Evolutionary conservation across 2,113 vertebrate species (phyloP).

Genomic region (Pogonocichla stellata): DNA sequence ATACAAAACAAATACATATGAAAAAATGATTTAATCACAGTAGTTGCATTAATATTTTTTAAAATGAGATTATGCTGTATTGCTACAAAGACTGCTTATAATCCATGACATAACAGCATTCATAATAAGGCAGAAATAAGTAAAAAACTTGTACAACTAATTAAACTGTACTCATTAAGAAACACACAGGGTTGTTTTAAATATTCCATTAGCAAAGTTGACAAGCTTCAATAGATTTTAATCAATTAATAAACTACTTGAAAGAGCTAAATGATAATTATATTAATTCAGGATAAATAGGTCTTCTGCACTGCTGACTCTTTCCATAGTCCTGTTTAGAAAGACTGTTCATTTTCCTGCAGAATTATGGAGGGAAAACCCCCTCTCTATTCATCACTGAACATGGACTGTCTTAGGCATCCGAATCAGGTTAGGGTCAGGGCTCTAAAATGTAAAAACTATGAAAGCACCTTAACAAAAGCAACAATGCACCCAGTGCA

Average conservation of each 20-base stretch:
- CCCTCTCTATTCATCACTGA: neutral
- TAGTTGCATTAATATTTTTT: neutral
- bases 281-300: neutral
- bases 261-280: neutral
- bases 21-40: neutral
- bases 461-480: neutral
- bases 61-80: neutral
- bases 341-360: neutral
- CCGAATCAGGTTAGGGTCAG: neutral
- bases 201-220: neutral
- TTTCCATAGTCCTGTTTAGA: neutral
- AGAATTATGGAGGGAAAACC: neutral
- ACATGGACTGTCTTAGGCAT: neutral
- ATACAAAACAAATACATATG: neutral
- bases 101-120: neutral
- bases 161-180: neutral
- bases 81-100: neutral
- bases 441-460: neutral
- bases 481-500: neutral
- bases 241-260: neutral
- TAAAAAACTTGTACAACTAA: neutral
- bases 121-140: neutral
- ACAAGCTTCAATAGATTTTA: neutral
- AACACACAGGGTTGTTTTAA: neutral
- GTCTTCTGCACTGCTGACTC: neutral